Evolutionary conservation across 2,113 vertebrate genomes (phyloP).

Genomic region (Hippocampus barbouri): DNA sequence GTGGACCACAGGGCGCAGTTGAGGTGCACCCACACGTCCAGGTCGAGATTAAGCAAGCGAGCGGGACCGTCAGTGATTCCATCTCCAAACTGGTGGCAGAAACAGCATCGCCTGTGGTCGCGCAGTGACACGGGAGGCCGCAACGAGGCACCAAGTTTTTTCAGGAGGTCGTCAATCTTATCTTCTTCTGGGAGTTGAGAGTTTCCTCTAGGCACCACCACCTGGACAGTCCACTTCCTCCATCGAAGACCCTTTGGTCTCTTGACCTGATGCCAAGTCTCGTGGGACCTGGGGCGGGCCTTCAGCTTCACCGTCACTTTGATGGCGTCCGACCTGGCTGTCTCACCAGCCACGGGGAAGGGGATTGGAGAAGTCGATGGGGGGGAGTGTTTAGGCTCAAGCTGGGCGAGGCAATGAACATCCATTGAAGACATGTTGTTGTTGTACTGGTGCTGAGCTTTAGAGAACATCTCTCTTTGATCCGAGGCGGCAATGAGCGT

Average conservation of each 20-base stretch:
- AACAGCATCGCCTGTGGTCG: slow-evolving; percentile 90
- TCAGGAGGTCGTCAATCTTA: slow-evolving; percentile 86
- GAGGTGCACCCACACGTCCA: slow-evolving; percentile 95
- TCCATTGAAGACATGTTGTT: slow-evolving; percentile 92
- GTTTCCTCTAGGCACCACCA: slow-evolving; percentile 80
- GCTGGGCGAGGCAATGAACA: slow-evolving; percentile 87
- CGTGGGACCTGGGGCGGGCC: slow-evolving; percentile 76
- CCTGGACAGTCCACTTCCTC: slow-evolving; percentile 93
- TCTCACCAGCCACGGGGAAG: slow-evolving; percentile 75
- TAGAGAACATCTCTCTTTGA: slow-evolving; percentile 74
- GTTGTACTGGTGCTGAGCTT: slow-evolving; percentile 86
- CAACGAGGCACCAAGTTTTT: slow-evolving; percentile 84
- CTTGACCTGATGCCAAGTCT: slow-evolving; percentile 79
- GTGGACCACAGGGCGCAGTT: slow-evolving; percentile 98
- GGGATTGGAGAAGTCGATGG: slow-evolving; percentile 77
- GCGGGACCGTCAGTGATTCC: slow-evolving; percentile 91
- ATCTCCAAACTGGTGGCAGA: slow-evolving; percentile 94
- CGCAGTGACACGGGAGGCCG: slow-evolving; percentile 79
- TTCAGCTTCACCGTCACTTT: slow-evolving; percentile 94
- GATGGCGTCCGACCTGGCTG: slow-evolving; percentile 82
- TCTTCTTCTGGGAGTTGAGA: slow-evolving; percentile 85
- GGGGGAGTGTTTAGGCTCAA: slow-evolving; percentile 82
- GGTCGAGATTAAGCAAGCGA: slow-evolving; percentile 90
- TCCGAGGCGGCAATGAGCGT: slow-evolving; percentile 71
- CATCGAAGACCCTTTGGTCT: slow-evolving; percentile 90